Evolutionary conservation across 2,797 vertebrate species (phyloP), one percentile per base, ranked within the genome.

Genomic region (Clarias fuscus): DNA sequence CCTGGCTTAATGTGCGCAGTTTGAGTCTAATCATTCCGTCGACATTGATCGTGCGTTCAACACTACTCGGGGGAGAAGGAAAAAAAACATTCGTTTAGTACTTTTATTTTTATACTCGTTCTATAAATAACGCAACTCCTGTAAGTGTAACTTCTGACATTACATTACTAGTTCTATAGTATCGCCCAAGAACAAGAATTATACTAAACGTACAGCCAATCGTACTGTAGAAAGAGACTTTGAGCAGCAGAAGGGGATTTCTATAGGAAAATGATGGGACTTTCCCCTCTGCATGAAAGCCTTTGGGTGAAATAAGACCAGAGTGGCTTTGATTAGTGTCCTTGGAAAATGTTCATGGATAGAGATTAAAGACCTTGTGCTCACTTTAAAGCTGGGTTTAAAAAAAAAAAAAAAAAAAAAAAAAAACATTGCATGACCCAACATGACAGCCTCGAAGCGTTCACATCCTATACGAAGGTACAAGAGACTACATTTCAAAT

Each of bases 1-100:
- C 91, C 91, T 89, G 89, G 89, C 91, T 89, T 93, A 94, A 94
- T 94, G 92, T 93, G 90, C 92, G 90, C 90, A 91, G 91, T 89
- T 89, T 90, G 88, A 88, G 91, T 93, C 91, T 91, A 94, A 91
- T 94, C 92, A 91, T 93, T 93, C 92, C 91, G 88, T 89, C 91
- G 92, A 90, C 90, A 90, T 85, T 93, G 92, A 93, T 93, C 93
- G 88, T 88, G 80, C 78, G 70, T 89, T 93, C 91, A 91, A 85
- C 85, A 30, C 78, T 37, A 37, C 37, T 37, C 4, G 37, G 33
- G 33, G 33, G 33, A 33, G 14, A 56, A 14, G 4, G 14, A 56
- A 56, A 53, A 53, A 53, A 13, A 87, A 89, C 82, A 62, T 82
- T 68, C 11, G n/a, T 56, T 65, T 13, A 53, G 20, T 82, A 64